Conservation (phyloP, 2,113 vertebrate genomes). For the Microtus oregoni region DNA sequence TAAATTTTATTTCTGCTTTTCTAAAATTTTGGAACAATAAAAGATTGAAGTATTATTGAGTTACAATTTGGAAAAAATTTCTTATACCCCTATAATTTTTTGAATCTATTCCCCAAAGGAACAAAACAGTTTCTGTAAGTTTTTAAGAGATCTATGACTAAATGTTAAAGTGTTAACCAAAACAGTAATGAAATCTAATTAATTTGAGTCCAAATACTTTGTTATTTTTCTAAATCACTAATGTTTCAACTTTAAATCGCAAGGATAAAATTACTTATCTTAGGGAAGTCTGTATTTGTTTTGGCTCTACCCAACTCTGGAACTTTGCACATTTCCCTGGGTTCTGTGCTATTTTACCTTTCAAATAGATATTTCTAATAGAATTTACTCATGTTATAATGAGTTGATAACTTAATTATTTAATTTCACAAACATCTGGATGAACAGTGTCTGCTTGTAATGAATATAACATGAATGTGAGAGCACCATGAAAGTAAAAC, state of each 20-base stretch:
- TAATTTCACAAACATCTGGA: constrained; percentile 40
- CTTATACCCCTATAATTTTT: constrained; percentile 52
- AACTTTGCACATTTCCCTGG: background rate
- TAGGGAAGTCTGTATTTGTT: constrained; percentile 58
- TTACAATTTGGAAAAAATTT: constrained; percentile 63
- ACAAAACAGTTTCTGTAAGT: constrained; percentile 4
- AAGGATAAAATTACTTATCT: constrained; percentile 52
- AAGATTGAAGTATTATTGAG: constrained; percentile 56
- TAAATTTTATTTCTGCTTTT: constrained; percentile 52
- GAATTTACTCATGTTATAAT: background rate
- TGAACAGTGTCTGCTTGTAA: background rate
- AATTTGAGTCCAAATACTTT: constrained; percentile 47
- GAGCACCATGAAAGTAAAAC: background rate
- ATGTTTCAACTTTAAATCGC: background rate
- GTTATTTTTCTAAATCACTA: constrained; percentile 51
- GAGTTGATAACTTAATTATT: background rate
- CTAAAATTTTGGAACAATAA: constrained; percentile 53
- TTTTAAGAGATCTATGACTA: constrained; percentile 37
- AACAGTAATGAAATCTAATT: constrained; percentile 68
- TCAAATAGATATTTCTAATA: constrained; percentile 27
- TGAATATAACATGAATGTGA: background rate
- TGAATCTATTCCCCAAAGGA: constrained; percentile 6
- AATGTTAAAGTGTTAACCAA: constrained; percentile 47
- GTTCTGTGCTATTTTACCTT: constrained; percentile 38
- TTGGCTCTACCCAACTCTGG: background rate